Evolutionary conservation across 2,888 invertebrate genomes (phyloP), one percentile per base, ranked within the genome.

Genomic region (Brachyptera risi): DNA sequence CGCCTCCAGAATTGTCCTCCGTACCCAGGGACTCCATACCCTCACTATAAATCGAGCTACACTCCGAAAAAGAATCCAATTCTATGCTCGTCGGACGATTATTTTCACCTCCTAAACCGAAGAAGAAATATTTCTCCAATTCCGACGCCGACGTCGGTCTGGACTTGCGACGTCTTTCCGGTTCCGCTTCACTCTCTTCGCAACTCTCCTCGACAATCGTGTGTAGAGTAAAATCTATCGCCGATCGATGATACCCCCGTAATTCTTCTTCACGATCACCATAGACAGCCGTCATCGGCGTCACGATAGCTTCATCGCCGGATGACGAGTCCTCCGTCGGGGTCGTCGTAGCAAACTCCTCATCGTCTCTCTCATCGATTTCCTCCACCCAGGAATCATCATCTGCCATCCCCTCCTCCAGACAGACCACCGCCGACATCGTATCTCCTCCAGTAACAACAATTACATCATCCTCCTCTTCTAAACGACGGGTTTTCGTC

Each of bases 121-220:
- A 93, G 76, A 90, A 92, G 78, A 92, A 93, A 73, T 94, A 94
- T 74, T 92, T 93, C 73, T 94, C 94, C 65, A 94, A 75, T 71
- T 93, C 91, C 0, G 92, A 91, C 1, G 90, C 86, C 1, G 89
- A 89, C 61, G 85, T 80, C 35, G 87, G 86, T 60, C 88, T 80
- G 66, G 81, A 80, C 74, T 84, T 83, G 77, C 38, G 50, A 1
- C 27, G 15, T 17, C 26, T 35, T n/a, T 51, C 56, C 1, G 19
- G 60, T 69, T 91, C 91, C 64, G 88, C 83, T 75, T 92, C 92
- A 74, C 93, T 93, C 75, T 95, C 95, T 77, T 95, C 94, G 74
- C 94, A 94, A 70, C 92, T 93, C 76, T 95, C 95, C 77, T 95
- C 95, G 26, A 93, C 88, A 68, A 95, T 95, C 1, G 95, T 95